phyloP scores from a whole-genome alignment of 35 echinoderm and acorn worm genomes.

The Apostichopus japonicus region DNA sequence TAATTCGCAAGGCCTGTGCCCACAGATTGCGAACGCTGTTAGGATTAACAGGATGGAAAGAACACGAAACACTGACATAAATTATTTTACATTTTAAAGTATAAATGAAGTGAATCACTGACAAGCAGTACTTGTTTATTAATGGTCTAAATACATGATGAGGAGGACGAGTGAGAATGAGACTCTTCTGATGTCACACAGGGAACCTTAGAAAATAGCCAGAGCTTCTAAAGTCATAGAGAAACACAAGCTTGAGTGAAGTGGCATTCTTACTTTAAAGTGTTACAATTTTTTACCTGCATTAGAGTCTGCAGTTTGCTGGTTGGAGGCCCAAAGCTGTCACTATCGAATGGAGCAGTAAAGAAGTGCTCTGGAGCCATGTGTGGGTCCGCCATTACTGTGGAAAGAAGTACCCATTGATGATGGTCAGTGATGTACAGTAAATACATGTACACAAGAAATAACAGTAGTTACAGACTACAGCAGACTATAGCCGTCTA shows the following conservation, averaged over 20 bases:
- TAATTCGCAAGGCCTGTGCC: slow-evolving; percentile 77
- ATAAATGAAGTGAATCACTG: too few relatives aligned
- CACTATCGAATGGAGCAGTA: slow-evolving; percentile 94
- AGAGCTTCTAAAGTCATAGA: too few relatives aligned
- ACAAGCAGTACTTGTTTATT: too few relatives aligned
- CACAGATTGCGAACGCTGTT: slow-evolving; percentile 83
- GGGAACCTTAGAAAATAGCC: too few relatives aligned
- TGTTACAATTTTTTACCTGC: slow-evolving; percentile 71
- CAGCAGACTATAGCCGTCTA: background rate
- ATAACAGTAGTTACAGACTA: background rate
- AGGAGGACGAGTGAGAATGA: too few relatives aligned
- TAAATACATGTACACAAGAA: background rate
- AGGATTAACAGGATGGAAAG: background rate
- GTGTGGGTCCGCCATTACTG: slow-evolving; percentile 85
- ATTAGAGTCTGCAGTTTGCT: slow-evolving; percentile 90
- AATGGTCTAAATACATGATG: too few relatives aligned
- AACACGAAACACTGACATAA: background rate
- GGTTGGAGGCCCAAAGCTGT: slow-evolving; percentile 82
- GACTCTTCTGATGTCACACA: too few relatives aligned
- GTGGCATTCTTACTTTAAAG: background rate
- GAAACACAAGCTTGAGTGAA: too few relatives aligned
- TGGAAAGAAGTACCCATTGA: background rate
- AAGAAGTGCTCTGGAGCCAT: slow-evolving; percentile 92
- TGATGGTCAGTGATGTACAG: background rate
- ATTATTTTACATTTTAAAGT: too few relatives aligned